Evolutionary conservation across 2,113 vertebrate genomes (phyloP), one percentile per base, ranked within the genome.

Genomic region (Microtus ochrogaster): DNA sequence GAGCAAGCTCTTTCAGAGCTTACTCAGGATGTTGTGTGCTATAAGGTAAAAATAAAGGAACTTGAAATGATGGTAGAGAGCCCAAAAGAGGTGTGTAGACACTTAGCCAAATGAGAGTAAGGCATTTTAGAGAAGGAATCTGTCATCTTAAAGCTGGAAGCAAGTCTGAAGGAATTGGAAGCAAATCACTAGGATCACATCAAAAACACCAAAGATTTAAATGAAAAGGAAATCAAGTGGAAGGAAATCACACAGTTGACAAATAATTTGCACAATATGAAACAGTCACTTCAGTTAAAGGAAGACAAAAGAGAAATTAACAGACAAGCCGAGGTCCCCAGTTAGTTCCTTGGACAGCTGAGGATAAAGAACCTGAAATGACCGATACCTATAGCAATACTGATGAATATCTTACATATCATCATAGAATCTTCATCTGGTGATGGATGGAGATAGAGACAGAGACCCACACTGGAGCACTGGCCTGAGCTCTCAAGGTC

Each of bases 241-340:
- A 98, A 96, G 91, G 98, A 98, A 78, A 97, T 98, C 86, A 36
- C 96, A 81, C 96, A 98, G 0, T 89, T 99, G 55, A 95, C 96
- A 73, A 98, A 97, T 94, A 98, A 98, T 73, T 97, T 99, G 97
- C 98, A 98, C 24, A 97, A 85, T n/a, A 96, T 97, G 0, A 98
- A 99, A 26, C 97, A 98, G 0, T 73, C 98, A 66, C 98, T 99
- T 73, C 98, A 98, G 83, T 98, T 99, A 97, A 99, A 99, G 81
- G 98, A 99, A 28, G 98, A 95, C 11, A 98, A 99, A 92, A 98
- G 99, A 79, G 87, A 98, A 95, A 98, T 90, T 86, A 98, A 95
- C 96, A 91, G 61, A 0, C 96, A 97, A n/a, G n/a, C n/a, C n/a
- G n/a, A n/a, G n/a, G n/a, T n/a, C n/a, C n/a, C n/a, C n/a, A n/a